Conservation (phyloP, 2,113 vertebrate species). For the Crocuta crocuta region DNA sequence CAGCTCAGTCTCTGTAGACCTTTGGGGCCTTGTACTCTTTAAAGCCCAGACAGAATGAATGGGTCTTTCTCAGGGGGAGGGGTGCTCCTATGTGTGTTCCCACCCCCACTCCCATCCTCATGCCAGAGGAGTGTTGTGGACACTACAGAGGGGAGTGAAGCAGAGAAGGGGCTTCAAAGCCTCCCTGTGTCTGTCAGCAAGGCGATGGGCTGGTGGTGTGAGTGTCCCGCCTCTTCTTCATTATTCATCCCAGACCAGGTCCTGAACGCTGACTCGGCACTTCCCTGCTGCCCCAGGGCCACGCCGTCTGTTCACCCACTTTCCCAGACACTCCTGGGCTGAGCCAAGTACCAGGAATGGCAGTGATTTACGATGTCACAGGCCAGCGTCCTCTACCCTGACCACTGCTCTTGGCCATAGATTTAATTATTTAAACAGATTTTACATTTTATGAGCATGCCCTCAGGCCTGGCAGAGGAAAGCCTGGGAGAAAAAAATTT, state of each 20-base stretch:
- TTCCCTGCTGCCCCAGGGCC: not conserved
- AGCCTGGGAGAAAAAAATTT: constrained; percentile 2
- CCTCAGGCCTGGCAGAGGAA: constrained; percentile 62
- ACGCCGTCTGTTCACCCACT: rapidly evolving
- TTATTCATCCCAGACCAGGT: constrained; percentile 27
- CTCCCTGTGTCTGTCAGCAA: not conserved
- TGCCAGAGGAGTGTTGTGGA: not conserved
- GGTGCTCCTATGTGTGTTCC: not conserved
- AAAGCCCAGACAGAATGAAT: not conserved
- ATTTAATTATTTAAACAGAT: constrained; percentile 78
- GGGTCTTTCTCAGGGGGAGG: not conserved
- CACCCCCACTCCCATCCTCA: not conserved
- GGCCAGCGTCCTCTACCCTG: constrained; percentile 54
- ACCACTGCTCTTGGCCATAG: constrained; percentile 65
- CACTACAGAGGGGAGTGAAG: not conserved
- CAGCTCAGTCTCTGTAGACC: not conserved
- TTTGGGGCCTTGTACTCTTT: not conserved
- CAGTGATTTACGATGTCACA: constrained; percentile 68
- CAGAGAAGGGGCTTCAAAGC: not conserved
- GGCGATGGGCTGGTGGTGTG: not conserved
- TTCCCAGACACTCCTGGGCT: not conserved
- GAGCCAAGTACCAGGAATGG: not conserved
- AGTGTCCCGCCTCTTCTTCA: not conserved
- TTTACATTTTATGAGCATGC: constrained; percentile 73
- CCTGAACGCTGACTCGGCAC: not conserved